Conservation (phyloP, 2,113 vertebrate species). For the Austrofundulus limnaeus region DNA sequence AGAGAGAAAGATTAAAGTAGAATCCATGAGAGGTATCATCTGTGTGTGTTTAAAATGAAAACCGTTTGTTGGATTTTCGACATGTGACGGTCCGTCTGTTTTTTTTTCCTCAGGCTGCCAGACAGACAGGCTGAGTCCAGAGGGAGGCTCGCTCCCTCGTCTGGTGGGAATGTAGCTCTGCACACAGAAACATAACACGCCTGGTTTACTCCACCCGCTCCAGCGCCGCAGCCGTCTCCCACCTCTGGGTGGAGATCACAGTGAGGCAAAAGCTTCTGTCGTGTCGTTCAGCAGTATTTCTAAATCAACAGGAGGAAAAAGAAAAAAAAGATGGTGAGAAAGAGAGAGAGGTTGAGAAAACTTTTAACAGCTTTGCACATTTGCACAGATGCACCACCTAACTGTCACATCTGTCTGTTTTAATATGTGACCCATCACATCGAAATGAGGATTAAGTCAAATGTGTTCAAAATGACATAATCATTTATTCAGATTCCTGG, state of each 20-base stretch:
- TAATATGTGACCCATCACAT: too few species aligned
- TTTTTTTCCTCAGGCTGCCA: constrained; percentile 23
- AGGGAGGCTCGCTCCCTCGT: constrained; percentile 52
- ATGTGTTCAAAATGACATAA: too few species aligned
- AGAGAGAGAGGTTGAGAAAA: not conserved
- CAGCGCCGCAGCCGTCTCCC: constrained; percentile 39
- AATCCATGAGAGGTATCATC: constrained; percentile 37
- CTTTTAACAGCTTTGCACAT: too few species aligned
- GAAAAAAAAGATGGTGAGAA: constrained; percentile 10
- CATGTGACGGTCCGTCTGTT: constrained; percentile 18
- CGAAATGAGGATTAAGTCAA: too few species aligned
- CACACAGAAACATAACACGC: constrained; percentile 29
- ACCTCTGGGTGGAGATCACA: constrained; percentile 57
- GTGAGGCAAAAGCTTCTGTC: constrained; percentile 44
- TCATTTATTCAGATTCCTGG: too few species aligned
- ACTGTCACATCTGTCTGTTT: too few species aligned
- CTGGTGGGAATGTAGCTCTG: constrained; percentile 54
- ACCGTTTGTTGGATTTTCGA: constrained; percentile 64
- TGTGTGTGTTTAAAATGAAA: constrained; percentile 35
- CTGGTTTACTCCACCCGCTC: constrained; percentile 21
- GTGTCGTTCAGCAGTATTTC: constrained; percentile 75
- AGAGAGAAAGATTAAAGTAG: constrained; percentile 50
- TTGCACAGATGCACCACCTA: too few species aligned
- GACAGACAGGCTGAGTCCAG: constrained; percentile 31
- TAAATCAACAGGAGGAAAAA: constrained; percentile 17